Evolutionary conservation across 2,888 invertebrate genomes (phyloP).

Genomic region (Agrochola macilenta): DNA sequence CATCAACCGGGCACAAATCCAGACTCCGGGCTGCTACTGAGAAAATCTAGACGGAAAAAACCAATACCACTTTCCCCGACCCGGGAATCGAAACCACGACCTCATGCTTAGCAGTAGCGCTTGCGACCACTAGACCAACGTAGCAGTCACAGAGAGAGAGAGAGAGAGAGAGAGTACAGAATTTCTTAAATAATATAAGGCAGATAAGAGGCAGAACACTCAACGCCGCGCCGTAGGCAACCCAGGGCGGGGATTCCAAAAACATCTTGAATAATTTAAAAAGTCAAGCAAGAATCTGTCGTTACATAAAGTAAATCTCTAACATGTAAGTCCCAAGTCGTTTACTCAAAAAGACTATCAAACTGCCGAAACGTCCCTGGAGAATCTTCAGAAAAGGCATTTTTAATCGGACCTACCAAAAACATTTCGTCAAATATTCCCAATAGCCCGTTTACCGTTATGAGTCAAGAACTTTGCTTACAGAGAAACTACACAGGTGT

Average conservation of each 20-base stretch:
- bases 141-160: no score
- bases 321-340: background rate
- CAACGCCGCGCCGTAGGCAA: background rate
- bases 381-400: conserved; percentile 36
- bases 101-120: no score
- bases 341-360: conserved; percentile 27
- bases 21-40: no score
- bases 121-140: no score
- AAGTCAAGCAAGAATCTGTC: background rate
- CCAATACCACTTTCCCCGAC: no score
- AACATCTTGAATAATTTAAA: conserved; percentile 21
- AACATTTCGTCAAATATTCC: conserved; percentile 38
- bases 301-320: background rate
- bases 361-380: conserved; percentile 17
- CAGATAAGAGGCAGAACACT: background rate
- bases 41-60: no score
- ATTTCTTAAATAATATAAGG: background rate
- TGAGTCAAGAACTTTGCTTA: conserved; percentile 12
- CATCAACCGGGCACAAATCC: no score
- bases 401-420: conserved; percentile 4
- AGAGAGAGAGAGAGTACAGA: background rate
- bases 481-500: conserved; percentile 17
- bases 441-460: conserved; percentile 42
- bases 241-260: background rate
- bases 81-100: no score